Evolutionary conservation across 2,113 vertebrate genomes (phyloP).

Genomic region (Chrysochloris asiatica): DNA sequence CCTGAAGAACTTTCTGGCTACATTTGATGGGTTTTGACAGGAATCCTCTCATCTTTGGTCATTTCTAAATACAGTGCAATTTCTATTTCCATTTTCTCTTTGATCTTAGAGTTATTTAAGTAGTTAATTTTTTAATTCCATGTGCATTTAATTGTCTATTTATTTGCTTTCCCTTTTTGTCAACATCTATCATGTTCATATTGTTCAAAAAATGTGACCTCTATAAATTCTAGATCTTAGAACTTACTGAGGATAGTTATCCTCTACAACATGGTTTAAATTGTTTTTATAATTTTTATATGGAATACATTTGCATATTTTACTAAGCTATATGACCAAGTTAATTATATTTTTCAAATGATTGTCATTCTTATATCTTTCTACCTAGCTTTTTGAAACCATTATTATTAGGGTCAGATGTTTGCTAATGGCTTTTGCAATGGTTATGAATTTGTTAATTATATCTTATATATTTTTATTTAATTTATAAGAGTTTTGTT

Average conservation of each 20-base stretch:
- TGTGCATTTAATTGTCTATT: background rate
- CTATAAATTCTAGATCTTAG: background rate
- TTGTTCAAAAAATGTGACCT: background rate
- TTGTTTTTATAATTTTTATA: constrained; percentile 21
- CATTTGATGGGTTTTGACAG: background rate
- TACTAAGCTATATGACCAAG: background rate
- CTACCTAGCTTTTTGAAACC: background rate
- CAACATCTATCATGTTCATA: constrained; percentile 17
- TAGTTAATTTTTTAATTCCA: background rate
- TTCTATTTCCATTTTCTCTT: constrained; percentile 8
- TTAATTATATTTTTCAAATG: background rate
- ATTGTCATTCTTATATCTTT: background rate
- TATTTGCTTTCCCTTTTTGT: background rate
- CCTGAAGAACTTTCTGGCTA: background rate
- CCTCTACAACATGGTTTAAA: background rate
- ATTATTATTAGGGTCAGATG: too few species aligned
- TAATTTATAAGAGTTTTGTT: background rate
- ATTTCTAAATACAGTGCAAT: constrained; percentile 18
- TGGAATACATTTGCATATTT: background rate
- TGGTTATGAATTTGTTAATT: background rate
- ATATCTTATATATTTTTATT: background rate
- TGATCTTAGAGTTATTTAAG: constrained; percentile 7
- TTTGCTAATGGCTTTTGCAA: background rate
- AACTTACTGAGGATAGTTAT: background rate
- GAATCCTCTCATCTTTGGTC: background rate